Percentiles rank a stretch among this genome's conserved stretches.
Evolutionary conservation across 2,797 vertebrate genomes (phyloP).

Genomic region (Leucoraja ocellata): DNA sequence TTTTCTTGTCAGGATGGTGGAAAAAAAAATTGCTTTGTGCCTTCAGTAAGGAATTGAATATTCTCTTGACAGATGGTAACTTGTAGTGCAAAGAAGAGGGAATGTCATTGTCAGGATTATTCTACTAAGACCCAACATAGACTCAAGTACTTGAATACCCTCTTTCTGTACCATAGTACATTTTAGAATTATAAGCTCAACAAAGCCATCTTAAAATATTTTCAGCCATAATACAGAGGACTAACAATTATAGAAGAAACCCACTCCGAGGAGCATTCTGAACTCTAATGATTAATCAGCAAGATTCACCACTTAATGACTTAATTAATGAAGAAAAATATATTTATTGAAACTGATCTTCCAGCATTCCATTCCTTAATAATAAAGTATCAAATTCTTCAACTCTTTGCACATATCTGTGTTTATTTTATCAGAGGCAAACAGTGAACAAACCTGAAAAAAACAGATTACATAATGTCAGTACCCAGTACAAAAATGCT

Average conservation of each 20-base stretch:
- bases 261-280: neutral
- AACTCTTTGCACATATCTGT: neutral
- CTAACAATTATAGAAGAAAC: neutral
- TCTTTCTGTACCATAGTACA: too few relatives aligned
- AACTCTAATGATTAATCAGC: neutral
- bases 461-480: neutral
- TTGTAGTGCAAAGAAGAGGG: too few relatives aligned
- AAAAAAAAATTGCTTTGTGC: too few relatives aligned
- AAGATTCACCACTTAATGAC: neutral
- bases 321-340: too few relatives aligned
- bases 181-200: too few relatives aligned
- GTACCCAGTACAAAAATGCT: constrained; percentile 34
- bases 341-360: neutral
- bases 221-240: neutral
- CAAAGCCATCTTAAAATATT: neutral
- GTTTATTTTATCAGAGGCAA: neutral
- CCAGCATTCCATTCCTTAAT: neutral
- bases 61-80: too few relatives aligned
- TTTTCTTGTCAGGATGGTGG: too few relatives aligned
- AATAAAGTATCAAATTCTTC: neutral
- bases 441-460: neutral
- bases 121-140: too few relatives aligned
- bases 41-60: too few relatives aligned
- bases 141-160: too few relatives aligned
- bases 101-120: too few relatives aligned